Evolutionary conservation across 1,140 invertebrate species (phyloP), one percentile per base, ranked within the genome.

Genomic region (Araneus ventricosus): DNA sequence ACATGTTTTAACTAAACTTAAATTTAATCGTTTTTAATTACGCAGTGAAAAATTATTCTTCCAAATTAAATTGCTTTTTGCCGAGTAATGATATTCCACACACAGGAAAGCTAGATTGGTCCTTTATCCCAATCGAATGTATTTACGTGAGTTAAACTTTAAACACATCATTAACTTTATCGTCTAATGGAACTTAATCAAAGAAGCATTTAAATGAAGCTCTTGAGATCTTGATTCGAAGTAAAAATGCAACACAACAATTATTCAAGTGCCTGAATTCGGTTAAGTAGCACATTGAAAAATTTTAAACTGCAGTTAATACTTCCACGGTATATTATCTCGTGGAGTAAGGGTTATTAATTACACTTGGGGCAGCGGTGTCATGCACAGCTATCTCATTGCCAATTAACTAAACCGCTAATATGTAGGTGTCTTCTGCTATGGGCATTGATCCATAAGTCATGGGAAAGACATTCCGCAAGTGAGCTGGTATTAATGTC

Each of bases 371-470:
- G 75, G 10, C 45, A 27, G 59, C 59, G 37, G 52, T 92, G 80
- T 92, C 90, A 92, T 84, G 39, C 20, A 17, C 89, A 91, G 89
- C 80, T 63, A 85, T 85, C 67, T 85, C 80, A 63, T 52, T 70
- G 82, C 37, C 82, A 86, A 85, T 85, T 92, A 67, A 92, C 90
- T 70, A 70, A 92, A 92, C 80, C 39, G 79, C 80, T 91, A 85
- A 92, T 92, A 85, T 30, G 80, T 27, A 24, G 37, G 27, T 92
- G 27, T 37, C 57, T 86, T 92, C 80, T 85, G 59, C 27, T 61
- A 7, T 17, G 88, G 89, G 75, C 89, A 91, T 82, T 61, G 89
- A 91, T 91, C 79, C 79, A 84, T 91, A 91, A 82, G 30, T 91
- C 89, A 80, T 57, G 59, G 30, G 63, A 70, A 88, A 67, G 87